Conservation (phyloP, 2,113 vertebrate species). For the Monarcha castaneiventris region DNA sequence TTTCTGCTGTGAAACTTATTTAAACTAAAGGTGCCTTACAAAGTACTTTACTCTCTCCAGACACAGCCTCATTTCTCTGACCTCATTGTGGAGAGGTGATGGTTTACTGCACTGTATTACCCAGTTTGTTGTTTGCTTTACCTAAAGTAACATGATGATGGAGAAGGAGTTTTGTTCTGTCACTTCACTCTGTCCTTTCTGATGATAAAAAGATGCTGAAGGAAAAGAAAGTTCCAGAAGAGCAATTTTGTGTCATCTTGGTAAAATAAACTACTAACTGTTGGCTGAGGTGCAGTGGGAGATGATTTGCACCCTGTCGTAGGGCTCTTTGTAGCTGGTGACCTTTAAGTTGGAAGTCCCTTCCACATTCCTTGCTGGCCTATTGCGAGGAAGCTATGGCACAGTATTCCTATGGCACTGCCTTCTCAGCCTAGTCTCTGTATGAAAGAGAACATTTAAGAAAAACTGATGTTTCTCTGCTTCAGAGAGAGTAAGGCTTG, state of each 20-base stretch:
- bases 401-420: background rate
- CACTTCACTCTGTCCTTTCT: background rate
- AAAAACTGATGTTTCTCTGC: background rate
- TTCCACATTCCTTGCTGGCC: background rate
- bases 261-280: background rate
- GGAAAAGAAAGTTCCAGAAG: background rate
- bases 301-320: background rate
- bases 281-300: background rate
- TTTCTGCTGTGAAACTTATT: background rate
- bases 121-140: background rate
- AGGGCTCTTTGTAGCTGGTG: background rate
- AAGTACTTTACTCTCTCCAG: background rate
- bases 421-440: background rate
- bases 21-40: background rate
- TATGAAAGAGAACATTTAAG: background rate
- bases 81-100: background rate
- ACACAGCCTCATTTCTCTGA: background rate
- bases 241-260: background rate
- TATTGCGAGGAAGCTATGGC: background rate
- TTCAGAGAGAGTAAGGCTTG: background rate
- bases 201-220: background rate
- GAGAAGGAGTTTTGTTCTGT: background rate
- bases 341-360: background rate
- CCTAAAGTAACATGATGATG: background rate
- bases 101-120: background rate